Evolutionary conservation across 2,888 invertebrate species (phyloP).

Genomic region (Psylliodes chrysocephalus): DNA sequence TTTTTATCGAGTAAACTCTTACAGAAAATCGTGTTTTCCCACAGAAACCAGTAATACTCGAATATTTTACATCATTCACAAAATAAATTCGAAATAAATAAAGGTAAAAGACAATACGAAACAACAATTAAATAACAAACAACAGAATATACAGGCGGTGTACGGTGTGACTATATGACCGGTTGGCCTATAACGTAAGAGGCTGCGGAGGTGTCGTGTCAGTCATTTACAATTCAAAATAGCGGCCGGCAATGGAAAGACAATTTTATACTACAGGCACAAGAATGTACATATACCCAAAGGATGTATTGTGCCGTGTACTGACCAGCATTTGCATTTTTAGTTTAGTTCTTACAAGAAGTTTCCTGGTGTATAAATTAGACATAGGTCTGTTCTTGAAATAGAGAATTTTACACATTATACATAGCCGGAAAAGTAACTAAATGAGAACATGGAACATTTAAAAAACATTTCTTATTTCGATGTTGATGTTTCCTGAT

Average conservation of each 20-base stretch:
- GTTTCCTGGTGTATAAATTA: constrained; percentile 2
- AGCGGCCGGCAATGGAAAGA: constrained; percentile 41
- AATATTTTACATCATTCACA: constrained; percentile 1
- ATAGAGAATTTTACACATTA: no score
- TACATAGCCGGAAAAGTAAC: no score
- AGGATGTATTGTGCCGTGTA: constrained; percentile 5
- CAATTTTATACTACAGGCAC: neutral
- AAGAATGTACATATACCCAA: neutral
- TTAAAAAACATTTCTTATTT: no score
- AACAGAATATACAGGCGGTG: constrained; percentile 4
- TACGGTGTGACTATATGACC: neutral
- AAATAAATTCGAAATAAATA: constrained; percentile 19
- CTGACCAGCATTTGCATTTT: constrained; percentile 13
- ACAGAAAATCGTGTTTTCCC: constrained; percentile 24
- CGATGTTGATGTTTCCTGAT: no score
- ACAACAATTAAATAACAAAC: constrained; percentile 19
- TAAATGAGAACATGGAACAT: no score
- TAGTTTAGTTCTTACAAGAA: neutral
- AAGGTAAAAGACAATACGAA: constrained; percentile 17
- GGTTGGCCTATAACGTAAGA: constrained; percentile 10
- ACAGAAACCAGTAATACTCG: constrained; percentile 20
- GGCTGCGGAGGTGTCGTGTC: constrained; percentile 46
- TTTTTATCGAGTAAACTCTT: no score
- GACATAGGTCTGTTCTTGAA: no score
- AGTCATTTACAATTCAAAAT: constrained; percentile 54